Percentiles rank a stretch among this genome's conserved stretches.
phyloP scores from a whole-genome alignment of 2,888 invertebrate species.

The Cantharis rustica region DNA sequence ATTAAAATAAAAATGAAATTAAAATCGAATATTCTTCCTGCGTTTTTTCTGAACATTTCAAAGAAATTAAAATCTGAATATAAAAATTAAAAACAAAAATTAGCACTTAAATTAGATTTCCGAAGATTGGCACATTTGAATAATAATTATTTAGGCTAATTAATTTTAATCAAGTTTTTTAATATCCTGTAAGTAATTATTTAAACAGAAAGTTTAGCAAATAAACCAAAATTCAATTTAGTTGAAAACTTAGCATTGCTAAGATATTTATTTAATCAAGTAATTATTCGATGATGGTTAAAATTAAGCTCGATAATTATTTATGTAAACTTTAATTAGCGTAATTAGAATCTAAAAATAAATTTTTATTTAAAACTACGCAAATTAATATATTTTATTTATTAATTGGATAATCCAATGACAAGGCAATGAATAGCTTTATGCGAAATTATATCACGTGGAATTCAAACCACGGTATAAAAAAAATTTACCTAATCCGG shows the following conservation, averaged over 20 bases:
- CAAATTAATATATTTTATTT: not conserved
- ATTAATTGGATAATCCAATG: not conserved
- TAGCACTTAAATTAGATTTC: not conserved
- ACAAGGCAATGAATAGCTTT: not conserved
- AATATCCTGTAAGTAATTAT: not conserved
- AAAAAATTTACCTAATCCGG: not conserved
- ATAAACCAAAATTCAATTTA: not conserved
- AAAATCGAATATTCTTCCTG: not conserved
- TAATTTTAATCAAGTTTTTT: not conserved
- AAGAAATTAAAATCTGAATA: not conserved
- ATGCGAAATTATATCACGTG: not conserved
- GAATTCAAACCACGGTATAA: not conserved
- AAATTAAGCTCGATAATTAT: not conserved
- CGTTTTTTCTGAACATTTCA: not conserved
- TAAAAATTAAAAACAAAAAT: not conserved
- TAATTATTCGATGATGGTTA: not conserved
- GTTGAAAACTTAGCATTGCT: not conserved
- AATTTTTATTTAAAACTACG: not conserved
- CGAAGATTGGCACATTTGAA: not conserved
- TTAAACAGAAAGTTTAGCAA: not conserved
- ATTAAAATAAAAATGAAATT: not conserved
- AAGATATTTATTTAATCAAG: not conserved
- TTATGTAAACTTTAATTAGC: not conserved
- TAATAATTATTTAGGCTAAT: not conserved
- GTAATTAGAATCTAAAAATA: not conserved